Evolutionary conservation across 2,888 invertebrate genomes (phyloP).

Genomic region (Helicoverpa assulta): DNA sequence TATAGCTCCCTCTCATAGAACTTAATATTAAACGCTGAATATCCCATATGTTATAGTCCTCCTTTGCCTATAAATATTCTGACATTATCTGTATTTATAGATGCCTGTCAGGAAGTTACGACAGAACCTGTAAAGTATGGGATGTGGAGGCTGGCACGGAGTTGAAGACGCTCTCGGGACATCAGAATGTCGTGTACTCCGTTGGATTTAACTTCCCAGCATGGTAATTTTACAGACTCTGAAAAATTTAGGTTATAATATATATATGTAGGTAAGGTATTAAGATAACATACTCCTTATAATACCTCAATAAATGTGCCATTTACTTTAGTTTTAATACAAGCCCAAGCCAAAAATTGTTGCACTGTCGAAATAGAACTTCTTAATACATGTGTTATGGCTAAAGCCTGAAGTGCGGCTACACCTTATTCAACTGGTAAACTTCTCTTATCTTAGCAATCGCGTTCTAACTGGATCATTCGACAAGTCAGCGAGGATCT

Average conservation of each 20-base stretch:
- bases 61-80: not conserved
- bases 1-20: no score
- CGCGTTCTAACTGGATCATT: slow-evolving; percentile 95
- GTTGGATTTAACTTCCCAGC: slow-evolving; percentile 94
- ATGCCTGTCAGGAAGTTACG: slow-evolving; percentile 95
- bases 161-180: slow-evolving; percentile 92
- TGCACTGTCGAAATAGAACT: no score
- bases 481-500: slow-evolving; percentile 94
- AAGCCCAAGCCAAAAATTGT: no score
- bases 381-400: no score
- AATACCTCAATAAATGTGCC: no score
- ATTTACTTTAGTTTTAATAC: no score
- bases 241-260: no score
- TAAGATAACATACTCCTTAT: no score
- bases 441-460: slow-evolving; percentile 84
- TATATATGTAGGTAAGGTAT: no score
- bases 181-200: slow-evolving; percentile 95
- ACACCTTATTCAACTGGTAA: no score
- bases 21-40: no score
- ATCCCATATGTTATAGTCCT: not conserved
- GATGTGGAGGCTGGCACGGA: slow-evolving; percentile 93
- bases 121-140: slow-evolving; percentile 95
- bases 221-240: slow-evolving; percentile 86
- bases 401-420: no score
- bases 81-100: slow-evolving; percentile 76